These are phyloP conservation scores for Smittia aterrima DNA, from an alignment of 2,888 invertebrate genomes.

Conservation along the genomic window DNA sequence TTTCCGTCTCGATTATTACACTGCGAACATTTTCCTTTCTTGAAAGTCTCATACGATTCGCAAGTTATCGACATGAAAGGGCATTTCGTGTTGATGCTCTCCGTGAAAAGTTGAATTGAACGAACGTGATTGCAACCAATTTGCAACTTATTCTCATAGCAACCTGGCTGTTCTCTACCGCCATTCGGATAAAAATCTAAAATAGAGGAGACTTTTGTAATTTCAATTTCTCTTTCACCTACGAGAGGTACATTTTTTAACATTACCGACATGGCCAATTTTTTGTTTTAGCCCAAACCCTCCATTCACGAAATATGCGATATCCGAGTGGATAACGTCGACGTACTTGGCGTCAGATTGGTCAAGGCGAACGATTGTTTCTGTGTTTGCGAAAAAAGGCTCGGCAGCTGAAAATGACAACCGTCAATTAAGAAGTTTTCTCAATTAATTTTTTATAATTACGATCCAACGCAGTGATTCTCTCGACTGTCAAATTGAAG, in stretches of 20 bases:
- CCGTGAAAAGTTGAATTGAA: constrained; percentile 78
- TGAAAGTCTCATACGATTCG: constrained; percentile 71
- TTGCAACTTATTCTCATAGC: constrained; percentile 44
- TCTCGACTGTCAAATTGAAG: constrained; percentile 67
- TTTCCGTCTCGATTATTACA: constrained; percentile 66
- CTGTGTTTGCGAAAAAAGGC: constrained; percentile 82
- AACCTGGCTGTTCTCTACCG: constrained; percentile 51
- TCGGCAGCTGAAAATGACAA: constrained; percentile 62
- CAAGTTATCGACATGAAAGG: constrained; percentile 78
- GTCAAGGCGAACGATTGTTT: constrained; percentile 78
- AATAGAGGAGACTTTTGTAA: not conserved
- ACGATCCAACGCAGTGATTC: constrained; percentile 84
- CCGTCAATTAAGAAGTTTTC: not conserved
- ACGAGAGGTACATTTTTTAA: constrained; percentile 61
- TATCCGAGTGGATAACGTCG: constrained; percentile 87
- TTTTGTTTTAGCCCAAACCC: constrained; percentile 78
- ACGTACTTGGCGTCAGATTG: constrained; percentile 84
- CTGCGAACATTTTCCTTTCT: constrained; percentile 67
- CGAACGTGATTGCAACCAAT: constrained; percentile 85
- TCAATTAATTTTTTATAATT: not conserved
- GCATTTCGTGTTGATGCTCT: constrained; percentile 76
- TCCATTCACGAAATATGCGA: constrained; percentile 70
- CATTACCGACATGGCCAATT: constrained; percentile 83
- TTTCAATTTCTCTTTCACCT: constrained; percentile 54
- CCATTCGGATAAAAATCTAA: constrained; percentile 76